phyloP scores from a whole-genome alignment of 30 jellyfish, hydroid and myxozoan genomes.

The Turritopsis rubra region DNA sequence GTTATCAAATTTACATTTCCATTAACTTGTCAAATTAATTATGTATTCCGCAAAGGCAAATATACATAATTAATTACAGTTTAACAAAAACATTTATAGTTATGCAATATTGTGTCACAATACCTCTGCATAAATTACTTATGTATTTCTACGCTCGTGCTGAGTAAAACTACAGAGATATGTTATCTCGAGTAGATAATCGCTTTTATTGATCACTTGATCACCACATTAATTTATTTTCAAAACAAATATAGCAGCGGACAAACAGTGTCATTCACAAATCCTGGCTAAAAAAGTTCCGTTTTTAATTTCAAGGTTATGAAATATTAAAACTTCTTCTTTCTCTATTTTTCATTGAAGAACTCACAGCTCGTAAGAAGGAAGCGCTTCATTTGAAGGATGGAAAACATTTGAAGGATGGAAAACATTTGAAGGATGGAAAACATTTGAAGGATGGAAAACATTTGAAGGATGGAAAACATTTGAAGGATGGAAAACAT shows the following conservation, averaged over 20 bases:
- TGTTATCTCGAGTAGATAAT: background rate
- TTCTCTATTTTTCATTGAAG: no score
- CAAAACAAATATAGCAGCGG: background rate
- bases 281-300: no score
- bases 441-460: no score
- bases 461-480: no score
- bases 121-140: background rate
- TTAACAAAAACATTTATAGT: background rate
- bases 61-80: background rate
- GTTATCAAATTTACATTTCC: background rate
- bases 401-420: no score
- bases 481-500: no score
- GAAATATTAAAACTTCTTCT: no score
- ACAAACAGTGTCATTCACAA: background rate
- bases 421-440: no score
- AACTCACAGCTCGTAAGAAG: no score
- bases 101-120: background rate
- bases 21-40: background rate
- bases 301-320: no score
- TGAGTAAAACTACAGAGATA: background rate
- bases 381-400: no score
- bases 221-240: background rate
- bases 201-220: background rate
- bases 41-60: background rate
- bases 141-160: background rate